Percentiles rank a stretch among this genome's conserved stretches.
phyloP scores from a whole-genome alignment of 2,113 vertebrate genomes.

The Catharus fuscescens region DNA sequence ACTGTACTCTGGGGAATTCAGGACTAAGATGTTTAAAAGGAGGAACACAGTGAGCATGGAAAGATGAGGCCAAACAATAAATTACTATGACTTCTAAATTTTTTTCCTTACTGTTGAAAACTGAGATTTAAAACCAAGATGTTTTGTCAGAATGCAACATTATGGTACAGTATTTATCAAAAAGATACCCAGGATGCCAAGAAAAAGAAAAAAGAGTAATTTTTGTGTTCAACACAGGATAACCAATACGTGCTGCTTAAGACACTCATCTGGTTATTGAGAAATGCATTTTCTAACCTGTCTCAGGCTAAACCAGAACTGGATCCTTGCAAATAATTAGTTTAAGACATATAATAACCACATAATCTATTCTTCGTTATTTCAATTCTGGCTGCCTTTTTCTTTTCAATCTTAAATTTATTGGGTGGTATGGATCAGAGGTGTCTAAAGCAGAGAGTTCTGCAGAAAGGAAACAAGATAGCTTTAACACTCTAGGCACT shows the following conservation, averaged over 20 bases:
- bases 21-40: not conserved
- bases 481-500: not conserved
- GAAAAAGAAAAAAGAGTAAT: not conserved
- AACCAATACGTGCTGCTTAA: not conserved
- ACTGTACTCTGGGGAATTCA: not conserved
- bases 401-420: not conserved
- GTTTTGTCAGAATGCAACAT: not conserved
- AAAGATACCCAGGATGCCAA: not conserved
- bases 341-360: not conserved
- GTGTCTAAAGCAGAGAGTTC: not conserved
- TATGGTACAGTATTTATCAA: not conserved
- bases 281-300: not conserved
- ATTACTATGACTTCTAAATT: not conserved
- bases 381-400: not conserved
- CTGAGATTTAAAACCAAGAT: not conserved
- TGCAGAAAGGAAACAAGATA: not conserved
- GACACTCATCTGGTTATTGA: not conserved
- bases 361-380: not conserved
- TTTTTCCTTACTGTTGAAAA: not conserved
- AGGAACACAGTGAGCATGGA: not conserved
- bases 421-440: not conserved
- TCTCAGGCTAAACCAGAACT: not conserved
- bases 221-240: not conserved
- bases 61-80: not conserved
- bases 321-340: not conserved